Conservation (phyloP, 2,113 vertebrate species). For the Capreolus pygargus region DNA sequence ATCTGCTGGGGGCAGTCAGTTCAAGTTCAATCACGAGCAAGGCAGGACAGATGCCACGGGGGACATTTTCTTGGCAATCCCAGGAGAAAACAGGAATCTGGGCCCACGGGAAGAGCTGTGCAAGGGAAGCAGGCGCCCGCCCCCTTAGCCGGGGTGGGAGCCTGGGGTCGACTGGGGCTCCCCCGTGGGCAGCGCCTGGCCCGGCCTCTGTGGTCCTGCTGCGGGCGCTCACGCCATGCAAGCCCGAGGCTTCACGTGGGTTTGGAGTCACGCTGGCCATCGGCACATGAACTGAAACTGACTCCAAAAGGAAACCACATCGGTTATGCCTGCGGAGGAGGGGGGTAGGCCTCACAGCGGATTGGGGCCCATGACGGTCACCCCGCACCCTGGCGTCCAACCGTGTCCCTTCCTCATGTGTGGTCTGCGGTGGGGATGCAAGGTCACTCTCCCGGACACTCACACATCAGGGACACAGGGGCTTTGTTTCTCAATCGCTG, state of each 20-base stretch:
- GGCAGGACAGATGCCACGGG: neutral
- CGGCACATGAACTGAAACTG: neutral
- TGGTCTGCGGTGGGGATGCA: neutral
- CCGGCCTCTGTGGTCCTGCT: fast-evolving
- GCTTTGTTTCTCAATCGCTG: fast-evolving
- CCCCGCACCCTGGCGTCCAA: neutral
- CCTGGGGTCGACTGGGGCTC: fast-evolving
- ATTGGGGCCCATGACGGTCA: neutral
- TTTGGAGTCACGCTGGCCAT: neutral
- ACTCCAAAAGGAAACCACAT: neutral
- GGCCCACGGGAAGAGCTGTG: neutral
- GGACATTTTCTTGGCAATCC: neutral
- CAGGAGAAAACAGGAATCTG: neutral
- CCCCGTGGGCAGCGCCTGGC: neutral
- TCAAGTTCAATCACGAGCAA: neutral
- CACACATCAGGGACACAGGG: fast-evolving
- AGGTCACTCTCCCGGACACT: fast-evolving
- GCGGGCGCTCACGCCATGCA: fast-evolving
- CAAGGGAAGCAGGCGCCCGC: fast-evolving
- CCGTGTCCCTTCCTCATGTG: fast-evolving
- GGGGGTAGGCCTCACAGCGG: too few relatives aligned
- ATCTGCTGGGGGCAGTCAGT: neutral
- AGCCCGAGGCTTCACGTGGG: fast-evolving
- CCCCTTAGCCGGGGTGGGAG: fast-evolving
- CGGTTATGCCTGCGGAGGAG: neutral